Evolutionary conservation across 2,113 vertebrate species (phyloP), one percentile per base, ranked within the genome.

Genomic region (Mirounga angustirostris): DNA sequence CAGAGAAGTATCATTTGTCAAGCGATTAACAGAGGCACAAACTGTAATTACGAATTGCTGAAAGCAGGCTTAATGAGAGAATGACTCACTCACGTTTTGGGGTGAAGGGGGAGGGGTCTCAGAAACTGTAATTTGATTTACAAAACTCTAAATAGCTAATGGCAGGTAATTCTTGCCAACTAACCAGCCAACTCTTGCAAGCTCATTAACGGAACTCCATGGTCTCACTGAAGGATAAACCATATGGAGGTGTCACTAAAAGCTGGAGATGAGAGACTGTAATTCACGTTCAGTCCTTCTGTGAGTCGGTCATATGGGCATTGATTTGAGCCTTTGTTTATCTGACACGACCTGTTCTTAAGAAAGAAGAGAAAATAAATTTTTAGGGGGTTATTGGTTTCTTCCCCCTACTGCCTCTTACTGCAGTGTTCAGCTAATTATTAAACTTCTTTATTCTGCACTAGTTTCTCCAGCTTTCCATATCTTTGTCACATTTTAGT

Each of bases 141-240:
- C 87, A 97, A 97, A 98, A 98, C 91, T 97, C 96, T 94, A 97
- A 98, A 98, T 94, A 98, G 98, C 97, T 98, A 98, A 97, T 97
- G 97, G 97, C 97, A 98, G 97, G 98, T 98, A 98, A 97, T 91
- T 97, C 97, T 97, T 98, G 98, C 98, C 98, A 98, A 98, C 97
- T 97, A 96, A 94, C 81, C 95, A 97, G 95, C 96, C 97, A 98
- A 97, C 92, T 98, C 94, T 98, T 96, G 78, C 85, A 94, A 98
- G 97, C 96, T 97, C 96, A 97, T 97, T 97, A 97, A 97, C 97
- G 93, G 96, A 98, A 93, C 95, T 97, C 96, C 82, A 96, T 97
- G 95, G 94, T 96, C 94, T 98, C 96, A 91, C 88, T 97, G 86
- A 98, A 97, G 96, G 96, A 93, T 97, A 96, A 98, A 98, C 98